Conservation (phyloP, 1,140 invertebrate genomes). For the Philotrypesis tridentata region DNA sequence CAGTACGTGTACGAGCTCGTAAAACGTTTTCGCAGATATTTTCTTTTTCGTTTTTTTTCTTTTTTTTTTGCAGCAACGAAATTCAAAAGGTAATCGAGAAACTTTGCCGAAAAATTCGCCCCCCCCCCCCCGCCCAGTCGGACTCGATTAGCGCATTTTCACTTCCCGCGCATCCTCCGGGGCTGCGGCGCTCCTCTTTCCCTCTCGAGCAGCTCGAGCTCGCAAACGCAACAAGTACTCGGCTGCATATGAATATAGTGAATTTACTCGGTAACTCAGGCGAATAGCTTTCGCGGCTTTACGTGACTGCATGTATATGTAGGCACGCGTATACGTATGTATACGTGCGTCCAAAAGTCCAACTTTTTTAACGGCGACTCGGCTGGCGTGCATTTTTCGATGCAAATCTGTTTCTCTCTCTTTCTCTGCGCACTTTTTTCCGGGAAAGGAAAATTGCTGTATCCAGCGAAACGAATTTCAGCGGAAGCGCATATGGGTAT, state of each 20-base stretch:
- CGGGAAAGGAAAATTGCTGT: no score
- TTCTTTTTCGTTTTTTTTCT: no score
- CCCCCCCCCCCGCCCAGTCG: neutral
- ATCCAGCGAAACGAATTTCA: no score
- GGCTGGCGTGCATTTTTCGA: neutral
- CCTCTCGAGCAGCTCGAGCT: no score
- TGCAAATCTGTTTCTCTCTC: no score
- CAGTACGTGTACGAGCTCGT: neutral
- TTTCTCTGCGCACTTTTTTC: no score
- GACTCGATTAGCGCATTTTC: neutral
- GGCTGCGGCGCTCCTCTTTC: neutral
- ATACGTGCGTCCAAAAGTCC: no score
- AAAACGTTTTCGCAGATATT: no score
- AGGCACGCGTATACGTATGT: no score
- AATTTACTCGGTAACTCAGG: neutral
- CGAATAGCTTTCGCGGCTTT: neutral
- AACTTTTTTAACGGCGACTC: constrained; percentile 19
- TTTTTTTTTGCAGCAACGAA: neutral
- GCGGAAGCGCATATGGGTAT: no score
- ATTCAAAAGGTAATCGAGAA: neutral
- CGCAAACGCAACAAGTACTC: constrained; percentile 1
- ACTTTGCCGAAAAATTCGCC: neutral
- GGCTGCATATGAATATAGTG: neutral
- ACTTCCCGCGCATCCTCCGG: neutral
- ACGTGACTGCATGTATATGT: neutral